phyloP scores from a whole-genome alignment of 2,113 vertebrate genomes.

The Petroica traversi region DNA sequence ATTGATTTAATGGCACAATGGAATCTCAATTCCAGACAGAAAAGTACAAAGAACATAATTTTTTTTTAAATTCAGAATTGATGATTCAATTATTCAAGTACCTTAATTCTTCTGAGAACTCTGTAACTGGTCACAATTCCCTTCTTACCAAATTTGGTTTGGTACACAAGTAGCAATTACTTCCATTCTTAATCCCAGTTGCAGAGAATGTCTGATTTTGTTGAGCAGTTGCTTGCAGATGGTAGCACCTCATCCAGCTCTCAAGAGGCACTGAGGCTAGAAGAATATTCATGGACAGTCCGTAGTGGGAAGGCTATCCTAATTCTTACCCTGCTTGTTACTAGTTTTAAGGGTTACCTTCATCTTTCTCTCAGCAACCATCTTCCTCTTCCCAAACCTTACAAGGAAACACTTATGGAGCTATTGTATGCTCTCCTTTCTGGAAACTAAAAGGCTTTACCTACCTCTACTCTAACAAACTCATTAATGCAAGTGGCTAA shows the following conservation, averaged over 20 bases:
- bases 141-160: not conserved
- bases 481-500: not conserved
- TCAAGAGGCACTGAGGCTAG: not conserved
- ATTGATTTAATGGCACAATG: not conserved
- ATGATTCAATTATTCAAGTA: not conserved
- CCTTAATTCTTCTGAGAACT: not conserved
- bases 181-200: not conserved
- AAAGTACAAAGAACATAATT: not conserved
- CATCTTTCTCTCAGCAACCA: not conserved
- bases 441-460: not conserved
- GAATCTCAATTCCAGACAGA: not conserved
- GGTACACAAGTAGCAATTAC: not conserved
- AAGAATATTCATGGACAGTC: not conserved
- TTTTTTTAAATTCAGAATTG: not conserved
- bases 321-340: not conserved
- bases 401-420: not conserved
- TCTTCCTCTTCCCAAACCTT: not conserved
- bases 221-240: not conserved
- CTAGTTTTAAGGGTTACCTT: not conserved
- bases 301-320: not conserved
- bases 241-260: not conserved
- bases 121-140: not conserved
- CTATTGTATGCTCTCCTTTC: not conserved
- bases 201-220: not conserved
- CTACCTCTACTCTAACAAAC: not conserved